These are phyloP conservation scores for Pentalonia nigronervosa DNA, from an alignment of 1,140 invertebrate species.

Conservation along the genomic window DNA sequence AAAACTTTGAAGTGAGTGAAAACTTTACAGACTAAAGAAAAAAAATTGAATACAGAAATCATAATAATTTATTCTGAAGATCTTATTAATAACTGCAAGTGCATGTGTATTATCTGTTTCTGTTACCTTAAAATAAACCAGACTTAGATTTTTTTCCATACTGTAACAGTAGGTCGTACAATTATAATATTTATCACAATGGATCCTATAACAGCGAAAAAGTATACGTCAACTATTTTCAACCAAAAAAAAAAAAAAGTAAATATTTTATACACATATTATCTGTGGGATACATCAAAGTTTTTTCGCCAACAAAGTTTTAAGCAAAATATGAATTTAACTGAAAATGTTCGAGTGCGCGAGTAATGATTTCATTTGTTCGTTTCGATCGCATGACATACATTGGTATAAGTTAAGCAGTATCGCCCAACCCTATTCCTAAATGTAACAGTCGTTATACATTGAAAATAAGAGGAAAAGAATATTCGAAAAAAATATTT, in stretches of 20 bases:
- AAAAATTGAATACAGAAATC: not conserved
- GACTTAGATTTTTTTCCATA: not conserved
- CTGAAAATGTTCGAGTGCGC: not conserved
- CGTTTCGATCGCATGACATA: not conserved
- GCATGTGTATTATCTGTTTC: not conserved
- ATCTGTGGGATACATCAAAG: not conserved
- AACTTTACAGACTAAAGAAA: not conserved
- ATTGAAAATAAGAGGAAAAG: too few relatives aligned
- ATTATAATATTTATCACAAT: not conserved
- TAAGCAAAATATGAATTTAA: not conserved
- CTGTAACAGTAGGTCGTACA: not conserved
- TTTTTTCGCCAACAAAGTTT: not conserved
- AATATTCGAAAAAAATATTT: too few relatives aligned
- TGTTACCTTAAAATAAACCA: not conserved
- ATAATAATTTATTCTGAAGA: not conserved
- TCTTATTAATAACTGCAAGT: not conserved
- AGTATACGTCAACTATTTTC: not conserved
- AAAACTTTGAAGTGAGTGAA: not conserved
- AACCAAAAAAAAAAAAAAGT: not conserved
- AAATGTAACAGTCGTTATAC: too few relatives aligned
- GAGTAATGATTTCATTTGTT: not conserved
- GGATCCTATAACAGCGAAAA: not conserved
- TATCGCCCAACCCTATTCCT: too few relatives aligned
- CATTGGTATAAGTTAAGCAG: not conserved
- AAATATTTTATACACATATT: too few relatives aligned